Evolutionary conservation across 2,797 vertebrate species (phyloP), one percentile per base, ranked within the genome.

Genomic region (Siniperca undulata): DNA sequence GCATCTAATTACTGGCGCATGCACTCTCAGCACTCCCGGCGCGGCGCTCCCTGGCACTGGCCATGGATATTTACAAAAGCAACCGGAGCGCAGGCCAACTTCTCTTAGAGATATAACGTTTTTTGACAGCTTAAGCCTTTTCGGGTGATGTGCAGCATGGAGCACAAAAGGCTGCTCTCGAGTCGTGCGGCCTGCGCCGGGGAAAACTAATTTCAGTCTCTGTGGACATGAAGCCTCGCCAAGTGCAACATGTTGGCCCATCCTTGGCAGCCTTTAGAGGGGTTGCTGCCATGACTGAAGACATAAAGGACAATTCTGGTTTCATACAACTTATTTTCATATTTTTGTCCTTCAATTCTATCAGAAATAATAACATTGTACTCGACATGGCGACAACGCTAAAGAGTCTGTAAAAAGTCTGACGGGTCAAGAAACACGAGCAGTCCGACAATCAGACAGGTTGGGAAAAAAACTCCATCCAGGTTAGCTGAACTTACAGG

Each of bases 1-100:
- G 92, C 92, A 91, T 92, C 88, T 93, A 82, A 94, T 94, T 93
- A 93, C 68, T 72, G 84, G 83, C 89, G 74, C 90, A 94, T 90
- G 90, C 90, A 81, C 83, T 85, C 76, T 19, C 85, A 70, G 72
- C 74, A 38, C 79, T 81, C 76, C 76, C 85, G 46, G 77, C 55
- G 27, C 36, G 58, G 55, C 66, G 22, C 80, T 70, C 36, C 74
- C 81, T 81, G 86, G 82, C 86, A 80, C 82, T 10, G 76, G 74
- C 66, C 75, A 2, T 0, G 5, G 77, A 86, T 48, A 64, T 64
- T 70, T 79, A 81, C 82, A 75, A 46, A 66, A 78, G 52, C 52
- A 27, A 55, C 50, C 16, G 16, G 48, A 40, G 77, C 7, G 20
- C 65, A 11, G 71, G 83, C 73, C 86, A 78, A 67, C 84, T 88